Conservation (phyloP, 2,888 invertebrate genomes). For the Drosophila bunnanda region DNA sequence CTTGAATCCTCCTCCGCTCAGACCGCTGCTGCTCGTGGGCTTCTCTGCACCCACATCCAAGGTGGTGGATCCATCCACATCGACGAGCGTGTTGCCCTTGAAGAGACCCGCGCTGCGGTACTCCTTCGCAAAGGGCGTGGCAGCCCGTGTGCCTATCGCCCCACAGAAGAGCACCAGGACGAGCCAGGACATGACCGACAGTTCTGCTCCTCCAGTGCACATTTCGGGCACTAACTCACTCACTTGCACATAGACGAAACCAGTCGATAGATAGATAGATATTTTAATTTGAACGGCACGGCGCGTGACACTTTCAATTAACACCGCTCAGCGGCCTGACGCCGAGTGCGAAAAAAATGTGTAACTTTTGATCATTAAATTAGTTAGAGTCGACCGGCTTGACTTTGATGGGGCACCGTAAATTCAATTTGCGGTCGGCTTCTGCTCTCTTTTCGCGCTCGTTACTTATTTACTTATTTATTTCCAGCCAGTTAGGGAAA, state of each 20-base stretch:
- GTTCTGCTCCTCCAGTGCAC: constrained; percentile 56
- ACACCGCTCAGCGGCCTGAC: constrained; percentile 44
- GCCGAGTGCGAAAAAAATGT: constrained; percentile 53
- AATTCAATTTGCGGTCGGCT: constrained; percentile 62
- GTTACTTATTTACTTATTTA: constrained; percentile 5
- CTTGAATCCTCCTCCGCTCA: constrained; percentile 54
- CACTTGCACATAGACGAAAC: constrained; percentile 40
- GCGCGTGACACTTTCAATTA: constrained; percentile 68
- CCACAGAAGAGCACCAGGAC: constrained; percentile 45
- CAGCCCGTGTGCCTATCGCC: constrained; percentile 49
- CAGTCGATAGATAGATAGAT: constrained; percentile 9
- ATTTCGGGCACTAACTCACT: constrained; percentile 37
- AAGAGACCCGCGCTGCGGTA: constrained; percentile 74
- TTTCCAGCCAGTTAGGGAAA: constrained; percentile 58
- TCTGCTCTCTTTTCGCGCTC: constrained; percentile 40
- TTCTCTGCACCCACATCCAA: constrained; percentile 67
- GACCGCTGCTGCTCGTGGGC: constrained; percentile 39
- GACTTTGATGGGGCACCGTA: constrained; percentile 45
- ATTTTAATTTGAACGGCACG: constrained; percentile 47
- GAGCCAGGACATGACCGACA: constrained; percentile 50
- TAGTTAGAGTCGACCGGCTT: constrained; percentile 60
- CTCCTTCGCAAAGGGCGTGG: constrained; percentile 74
- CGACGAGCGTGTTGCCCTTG: constrained; percentile 77
- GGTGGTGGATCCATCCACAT: constrained; percentile 65
- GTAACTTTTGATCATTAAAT: constrained; percentile 60